Percentiles rank a stretch among this genome's conserved stretches.
phyloP scores from a whole-genome alignment of 2,113 vertebrate genomes.

The Daboia siamensis region DNA sequence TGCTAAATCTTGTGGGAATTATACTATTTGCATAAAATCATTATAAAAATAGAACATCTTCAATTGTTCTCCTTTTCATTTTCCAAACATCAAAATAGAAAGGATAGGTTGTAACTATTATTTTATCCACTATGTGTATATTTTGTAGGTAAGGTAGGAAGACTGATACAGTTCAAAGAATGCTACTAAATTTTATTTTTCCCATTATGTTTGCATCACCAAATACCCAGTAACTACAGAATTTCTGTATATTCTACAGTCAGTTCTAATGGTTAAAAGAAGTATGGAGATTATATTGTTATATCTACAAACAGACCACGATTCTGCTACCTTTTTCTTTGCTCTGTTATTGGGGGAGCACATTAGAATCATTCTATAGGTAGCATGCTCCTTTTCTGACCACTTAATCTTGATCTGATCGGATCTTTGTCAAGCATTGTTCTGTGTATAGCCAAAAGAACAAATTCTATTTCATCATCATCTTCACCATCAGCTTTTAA shows the following conservation, averaged over 20 bases:
- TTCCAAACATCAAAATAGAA: neutral
- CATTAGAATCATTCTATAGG: neutral
- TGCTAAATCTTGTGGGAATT: conserved; percentile 15
- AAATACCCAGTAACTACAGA: neutral
- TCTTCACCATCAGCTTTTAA: neutral
- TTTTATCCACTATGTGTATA: neutral
- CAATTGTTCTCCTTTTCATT: neutral
- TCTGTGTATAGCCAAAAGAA: neutral
- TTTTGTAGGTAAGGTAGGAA: neutral
- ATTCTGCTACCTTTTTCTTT: neutral
- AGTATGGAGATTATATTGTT: neutral
- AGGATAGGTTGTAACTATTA: neutral
- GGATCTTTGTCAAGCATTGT: neutral
- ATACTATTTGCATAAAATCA: neutral
- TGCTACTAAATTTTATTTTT: neutral
- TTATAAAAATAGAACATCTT: neutral
- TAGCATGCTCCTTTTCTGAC: neutral
- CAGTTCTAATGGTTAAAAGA: neutral
- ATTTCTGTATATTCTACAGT: neutral
- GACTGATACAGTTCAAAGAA: neutral
- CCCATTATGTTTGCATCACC: neutral
- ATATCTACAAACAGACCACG: neutral
- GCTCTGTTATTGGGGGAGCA: neutral
- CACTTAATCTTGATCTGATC: neutral
- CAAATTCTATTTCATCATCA: neutral